Base-by-base conservation (phyloP, 1,140 invertebrate species). In the Camponotus pennsylvanicus region DNA sequence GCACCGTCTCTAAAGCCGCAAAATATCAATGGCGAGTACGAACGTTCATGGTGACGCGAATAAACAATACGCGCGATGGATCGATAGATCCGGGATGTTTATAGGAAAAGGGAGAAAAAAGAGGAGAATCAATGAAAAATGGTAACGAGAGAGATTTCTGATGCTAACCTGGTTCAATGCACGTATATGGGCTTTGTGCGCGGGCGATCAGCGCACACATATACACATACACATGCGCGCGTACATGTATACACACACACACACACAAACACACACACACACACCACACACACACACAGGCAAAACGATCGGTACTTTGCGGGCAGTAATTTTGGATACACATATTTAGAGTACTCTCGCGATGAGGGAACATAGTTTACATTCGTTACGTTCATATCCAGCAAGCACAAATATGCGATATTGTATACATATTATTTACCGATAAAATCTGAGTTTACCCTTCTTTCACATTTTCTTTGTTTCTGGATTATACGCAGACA, bases 331-430 rank as follows among this genome's bases (percentile, higher is more conserved):
- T 92, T 92, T 90, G 78, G 87, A 90, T 90, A 90, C 76, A 92
- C 90, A 92, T 91, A 90, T 69, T 91, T 91, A 91, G 49, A 52
- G 77, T 92, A 89, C 42, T 91, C 84, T 89, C 84, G 27, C 27
- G 59, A 59, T 91, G 86, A 92, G 90, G 90, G 91, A 92, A 92
- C 87, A 89, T 87, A 92, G 88, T 89, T 89, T 85, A 89, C 86
- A 63, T 88, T 89, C 86, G 75, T 90, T 92, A 90, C 69, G 79
- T 90, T 86, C 88, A 89, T 92, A 92, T 92, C 89, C 92, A 92
- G 91, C 92, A 93, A 93, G 93, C 93, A 93, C 93, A 91, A 93
- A 92, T 93, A 92, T 91, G 88, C 78, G 86, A 84, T 87, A 88
- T 91, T 84, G 70, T 90, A 91, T 89, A 91, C 76, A 70, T 91